Conservation (phyloP, 2,888 invertebrate genomes). For the Saturnia japonica region DNA sequence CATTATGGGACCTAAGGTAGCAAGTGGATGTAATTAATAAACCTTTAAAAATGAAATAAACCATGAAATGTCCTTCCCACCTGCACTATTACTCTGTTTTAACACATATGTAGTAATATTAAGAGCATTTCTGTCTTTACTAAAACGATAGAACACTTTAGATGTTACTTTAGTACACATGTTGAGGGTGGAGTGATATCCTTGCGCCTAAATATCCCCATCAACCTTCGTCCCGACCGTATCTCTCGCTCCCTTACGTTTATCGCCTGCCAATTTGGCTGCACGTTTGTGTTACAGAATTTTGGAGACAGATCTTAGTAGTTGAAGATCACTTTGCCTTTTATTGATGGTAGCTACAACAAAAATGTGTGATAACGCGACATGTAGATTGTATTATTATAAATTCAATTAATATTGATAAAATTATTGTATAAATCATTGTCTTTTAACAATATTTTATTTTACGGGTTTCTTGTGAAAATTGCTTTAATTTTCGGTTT, state of each 20-base stretch:
- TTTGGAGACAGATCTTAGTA: constrained; percentile 14
- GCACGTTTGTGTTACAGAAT: constrained; percentile 45
- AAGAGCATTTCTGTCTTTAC: not conserved
- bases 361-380: not conserved
- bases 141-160: constrained; percentile 8
- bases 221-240: constrained; percentile 46
- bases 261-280: constrained; percentile 47
- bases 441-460: too few relatives aligned
- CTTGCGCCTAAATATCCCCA: constrained; percentile 40
- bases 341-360: not conserved
- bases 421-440: not conserved
- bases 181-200: constrained; percentile 18
- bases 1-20: not conserved
- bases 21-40: not conserved
- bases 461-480: too few relatives aligned
- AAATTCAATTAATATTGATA: not conserved
- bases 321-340: not conserved
- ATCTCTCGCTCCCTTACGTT: constrained; percentile 38
- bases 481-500: too few relatives aligned
- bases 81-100: not conserved
- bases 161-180: constrained; percentile 6
- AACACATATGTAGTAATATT: not conserved
- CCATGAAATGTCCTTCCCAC: not conserved
- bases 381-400: not conserved
- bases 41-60: not conserved